phyloP scores from a whole-genome alignment of 2,888 invertebrate genomes.

The Eulithis testata region DNA sequence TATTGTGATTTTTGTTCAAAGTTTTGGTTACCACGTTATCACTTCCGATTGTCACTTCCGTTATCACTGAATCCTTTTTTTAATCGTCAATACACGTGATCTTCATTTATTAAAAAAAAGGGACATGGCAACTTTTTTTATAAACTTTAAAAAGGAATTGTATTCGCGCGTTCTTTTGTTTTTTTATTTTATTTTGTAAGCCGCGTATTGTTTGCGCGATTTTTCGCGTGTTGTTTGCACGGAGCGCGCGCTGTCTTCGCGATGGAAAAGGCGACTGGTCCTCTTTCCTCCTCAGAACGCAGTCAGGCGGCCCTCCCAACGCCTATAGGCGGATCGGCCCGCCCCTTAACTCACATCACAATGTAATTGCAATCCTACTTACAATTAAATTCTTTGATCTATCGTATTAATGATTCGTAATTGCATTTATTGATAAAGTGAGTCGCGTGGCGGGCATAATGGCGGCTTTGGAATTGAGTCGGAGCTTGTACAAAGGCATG shows the following conservation, averaged over 20 bases:
- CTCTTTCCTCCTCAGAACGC: constrained; percentile 70
- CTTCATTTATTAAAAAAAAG: constrained; percentile 11
- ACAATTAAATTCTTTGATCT: constrained; percentile 69
- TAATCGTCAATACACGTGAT: constrained; percentile 7
- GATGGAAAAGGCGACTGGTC: constrained; percentile 74
- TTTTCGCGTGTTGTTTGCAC: constrained; percentile 58
- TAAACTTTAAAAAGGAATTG: constrained; percentile 3
- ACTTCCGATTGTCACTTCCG: constrained; percentile 28
- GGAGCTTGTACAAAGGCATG: constrained; percentile 29
- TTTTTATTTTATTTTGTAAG: constrained; percentile 28
- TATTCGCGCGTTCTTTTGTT: constrained; percentile 1
- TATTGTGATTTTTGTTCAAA: background rate
- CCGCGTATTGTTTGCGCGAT: constrained; percentile 47
- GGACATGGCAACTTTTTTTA: background rate
- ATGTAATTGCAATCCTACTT: constrained; percentile 58
- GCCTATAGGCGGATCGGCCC: constrained; percentile 70
- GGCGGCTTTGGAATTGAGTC: constrained; percentile 47
- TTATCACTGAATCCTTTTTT: constrained; percentile 39
- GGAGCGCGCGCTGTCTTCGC: constrained; percentile 74
- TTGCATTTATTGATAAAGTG: constrained; percentile 72
- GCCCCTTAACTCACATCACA: constrained; percentile 49
- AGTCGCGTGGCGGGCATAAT: constrained; percentile 43
- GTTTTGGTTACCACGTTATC: too few species aligned
- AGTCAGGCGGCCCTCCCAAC: constrained; percentile 74
- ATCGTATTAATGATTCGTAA: constrained; percentile 75